A percentile compares a stretch with the other conserved stretches of the same genome.
Conservation (phyloP, 2,888 invertebrate species). For the Cephus spinipes region DNA sequence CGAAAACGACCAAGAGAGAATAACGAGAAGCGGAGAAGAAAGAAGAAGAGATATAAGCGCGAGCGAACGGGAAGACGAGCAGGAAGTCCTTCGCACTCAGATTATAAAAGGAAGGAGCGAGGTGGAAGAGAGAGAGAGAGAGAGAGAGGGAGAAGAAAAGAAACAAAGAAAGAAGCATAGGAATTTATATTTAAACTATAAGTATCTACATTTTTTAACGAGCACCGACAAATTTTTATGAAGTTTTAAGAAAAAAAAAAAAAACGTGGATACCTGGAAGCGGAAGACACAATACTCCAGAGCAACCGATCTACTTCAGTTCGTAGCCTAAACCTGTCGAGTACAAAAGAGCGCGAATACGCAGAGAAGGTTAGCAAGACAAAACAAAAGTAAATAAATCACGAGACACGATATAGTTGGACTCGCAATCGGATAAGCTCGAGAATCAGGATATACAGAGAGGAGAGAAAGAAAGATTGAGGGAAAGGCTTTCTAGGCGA, state of each 20-base stretch:
- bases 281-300: conserved; percentile 25
- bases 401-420: conserved; percentile 21
- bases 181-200: conserved; percentile 21
- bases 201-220: conserved; percentile 23
- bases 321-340: conserved; percentile 67
- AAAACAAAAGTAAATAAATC: conserved; percentile 35
- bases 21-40: neutral
- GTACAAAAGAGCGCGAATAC: conserved; percentile 53
- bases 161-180: conserved; percentile 21
- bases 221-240: conserved; percentile 19
- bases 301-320: conserved; percentile 65
- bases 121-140: neutral
- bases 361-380: conserved; percentile 30
- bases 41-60: neutral
- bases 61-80: neutral
- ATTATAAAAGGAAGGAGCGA: neutral
- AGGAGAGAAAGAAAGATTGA: conserved; percentile 4
- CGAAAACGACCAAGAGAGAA: conserved; percentile 1
- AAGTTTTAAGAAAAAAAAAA: neutral
- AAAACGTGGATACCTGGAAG: neutral
- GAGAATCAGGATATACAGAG: conserved; percentile 9
- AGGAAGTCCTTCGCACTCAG: neutral
- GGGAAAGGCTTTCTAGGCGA: neutral
- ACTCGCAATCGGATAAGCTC: conserved; percentile 13
- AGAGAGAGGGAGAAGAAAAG: conserved; percentile 11